Base-by-base conservation (phyloP, 2,113 vertebrate species). In the Rutilus rutilus region DNA sequence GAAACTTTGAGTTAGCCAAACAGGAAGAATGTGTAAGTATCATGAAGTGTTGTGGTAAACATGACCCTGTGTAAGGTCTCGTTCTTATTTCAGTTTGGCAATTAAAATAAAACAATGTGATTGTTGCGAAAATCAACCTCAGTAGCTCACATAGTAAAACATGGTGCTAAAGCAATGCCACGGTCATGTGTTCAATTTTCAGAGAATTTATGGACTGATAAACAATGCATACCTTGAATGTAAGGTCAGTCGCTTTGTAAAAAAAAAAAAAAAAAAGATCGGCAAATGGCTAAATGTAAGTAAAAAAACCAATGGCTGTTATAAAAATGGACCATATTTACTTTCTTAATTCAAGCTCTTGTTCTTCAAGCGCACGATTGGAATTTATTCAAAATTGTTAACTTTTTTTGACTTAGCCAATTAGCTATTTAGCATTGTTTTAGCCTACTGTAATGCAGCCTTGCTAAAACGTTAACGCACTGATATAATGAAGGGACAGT, bases 1-100 rank as follows among this genome's bases (percentile, higher is more conserved):
- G 45, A 39, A 67, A 74, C 74, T 85, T 85, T 85, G 71, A 85
- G 85, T 82, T 67, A 87, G 81, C 78, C 60, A 69, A 76, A 84
- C 12, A 81, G 71, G 77, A 50, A 19, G 27, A 45, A 67, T 33
- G 57, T 67, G 47, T 19, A 50, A 27, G 60, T 85, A 64, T 11
- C 47, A 27, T n/a, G 2, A 23, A 39, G 45, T 69, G 42, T 86
- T 86, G 50, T 76, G 64, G 78, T 78, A 87, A 82, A 80, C 65
- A 54, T 64, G 39, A 64, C 12, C 5, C 2, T 21, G 45, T 78
- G 27, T 78, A n/a, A 52, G 12, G 27, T 54, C 30, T 2, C 77
- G 9, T n/a, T 7, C 21, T 39, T n/a, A 14, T 62, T 79, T 79
- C 12, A 62, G 8, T 27, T 27, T 3, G 1, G 2, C 6, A 15